Percentiles rank a stretch among this genome's conserved stretches.
phyloP scores from a whole-genome alignment of 35 echinoderm and acorn worm genomes.

The Heliocidaris erythrogramma region DNA sequence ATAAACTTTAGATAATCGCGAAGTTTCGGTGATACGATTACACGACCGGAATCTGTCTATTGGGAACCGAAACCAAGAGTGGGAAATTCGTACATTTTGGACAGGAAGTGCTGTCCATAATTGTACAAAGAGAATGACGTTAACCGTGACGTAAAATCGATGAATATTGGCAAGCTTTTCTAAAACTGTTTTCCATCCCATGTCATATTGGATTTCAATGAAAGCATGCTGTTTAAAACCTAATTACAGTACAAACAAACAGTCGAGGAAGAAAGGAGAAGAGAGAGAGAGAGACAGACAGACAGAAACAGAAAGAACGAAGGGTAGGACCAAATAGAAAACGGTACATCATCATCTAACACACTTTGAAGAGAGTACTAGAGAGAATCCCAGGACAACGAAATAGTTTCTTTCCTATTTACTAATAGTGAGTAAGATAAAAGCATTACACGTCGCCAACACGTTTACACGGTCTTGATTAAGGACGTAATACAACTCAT shows the following conservation, averaged over 20 bases:
- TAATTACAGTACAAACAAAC: not conserved
- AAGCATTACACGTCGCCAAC: too few species aligned
- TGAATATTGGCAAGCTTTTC: not conserved
- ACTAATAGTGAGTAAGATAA: too few species aligned
- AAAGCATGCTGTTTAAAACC: not conserved
- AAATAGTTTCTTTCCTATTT: too few species aligned
- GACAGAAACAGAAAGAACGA: not conserved
- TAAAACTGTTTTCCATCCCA: not conserved
- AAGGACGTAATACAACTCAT: too few species aligned
- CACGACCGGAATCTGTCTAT: not conserved
- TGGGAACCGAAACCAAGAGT: not conserved
- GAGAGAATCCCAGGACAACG: too few species aligned
- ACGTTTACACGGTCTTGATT: too few species aligned
- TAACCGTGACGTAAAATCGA: not conserved
- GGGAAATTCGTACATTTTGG: not conserved
- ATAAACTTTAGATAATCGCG: not conserved
- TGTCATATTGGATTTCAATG: not conserved
- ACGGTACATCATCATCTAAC: too few species aligned
- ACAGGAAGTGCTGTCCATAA: too few species aligned
- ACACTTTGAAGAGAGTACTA: too few species aligned
- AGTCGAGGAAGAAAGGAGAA: not conserved
- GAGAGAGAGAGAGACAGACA: not conserved
- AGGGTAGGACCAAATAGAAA: not conserved
- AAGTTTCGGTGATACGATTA: not conserved
- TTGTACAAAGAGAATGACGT: too few species aligned